phyloP scores from a whole-genome alignment of 2,888 invertebrate genomes.

The Apantesis nais region DNA sequence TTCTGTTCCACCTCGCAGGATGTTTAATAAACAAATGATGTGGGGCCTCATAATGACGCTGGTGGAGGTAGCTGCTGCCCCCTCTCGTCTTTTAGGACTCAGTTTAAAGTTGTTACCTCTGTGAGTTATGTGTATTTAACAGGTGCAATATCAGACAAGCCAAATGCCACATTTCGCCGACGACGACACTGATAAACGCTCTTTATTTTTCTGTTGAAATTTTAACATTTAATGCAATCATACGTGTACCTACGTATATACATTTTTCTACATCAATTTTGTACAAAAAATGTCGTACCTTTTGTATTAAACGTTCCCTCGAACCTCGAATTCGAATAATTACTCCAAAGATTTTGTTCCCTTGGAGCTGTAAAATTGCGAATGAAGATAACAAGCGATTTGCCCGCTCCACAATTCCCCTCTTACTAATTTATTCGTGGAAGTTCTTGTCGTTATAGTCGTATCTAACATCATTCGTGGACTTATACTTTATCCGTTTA shows the following conservation, averaged over 20 bases:
- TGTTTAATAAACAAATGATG: conserved; percentile 85
- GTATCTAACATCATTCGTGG: conserved; percentile 66
- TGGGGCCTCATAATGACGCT: conserved; percentile 77
- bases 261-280: conserved; percentile 30
- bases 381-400: conserved; percentile 68
- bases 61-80: conserved; percentile 56
- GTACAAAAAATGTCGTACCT: conserved; percentile 33
- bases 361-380: conserved; percentile 67
- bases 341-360: conserved; percentile 64
- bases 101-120: conserved; percentile 68
- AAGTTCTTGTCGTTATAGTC: conserved; percentile 70
- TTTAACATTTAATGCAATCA: conserved; percentile 28
- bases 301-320: conserved; percentile 52
- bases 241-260: conserved; percentile 20
- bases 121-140: conserved; percentile 54
- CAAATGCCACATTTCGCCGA: conserved; percentile 34
- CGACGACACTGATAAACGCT: conserved; percentile 37
- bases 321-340: conserved; percentile 55
- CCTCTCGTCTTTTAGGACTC: conserved; percentile 64
- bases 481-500: conserved; percentile 65
- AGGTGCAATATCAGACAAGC: conserved; percentile 57
- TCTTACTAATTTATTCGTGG: conserved; percentile 71
- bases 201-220: conserved; percentile 33
- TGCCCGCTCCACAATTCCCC: conserved; percentile 62
- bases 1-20: conserved; percentile 81